These are phyloP conservation scores for Drosophila nasuta DNA, from an alignment of 1,140 invertebrate species.

Conservation along the genomic window DNA sequence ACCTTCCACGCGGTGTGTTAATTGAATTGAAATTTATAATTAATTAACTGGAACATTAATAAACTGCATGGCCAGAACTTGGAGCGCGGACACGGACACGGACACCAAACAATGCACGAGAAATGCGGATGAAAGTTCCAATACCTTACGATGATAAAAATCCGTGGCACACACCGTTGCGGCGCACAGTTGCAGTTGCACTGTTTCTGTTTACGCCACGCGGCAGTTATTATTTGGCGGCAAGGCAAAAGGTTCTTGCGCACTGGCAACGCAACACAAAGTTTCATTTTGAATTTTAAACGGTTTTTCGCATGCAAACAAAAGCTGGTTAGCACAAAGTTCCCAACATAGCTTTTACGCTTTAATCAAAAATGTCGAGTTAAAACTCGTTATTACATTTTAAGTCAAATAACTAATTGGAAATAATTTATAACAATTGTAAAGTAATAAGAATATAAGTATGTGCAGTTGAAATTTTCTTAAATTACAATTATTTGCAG, in stretches of 20 bases:
- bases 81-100: conserved; percentile 19
- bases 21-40: conserved; percentile 41
- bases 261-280: conserved; percentile 35
- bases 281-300: conserved; percentile 24
- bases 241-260: conserved; percentile 61
- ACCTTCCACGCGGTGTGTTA: not conserved
- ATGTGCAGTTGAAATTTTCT: too few relatives aligned
- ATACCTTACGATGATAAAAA: not conserved
- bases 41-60: conserved; percentile 48
- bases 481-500: too few relatives aligned
- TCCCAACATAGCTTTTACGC: not conserved
- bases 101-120: conserved; percentile 27
- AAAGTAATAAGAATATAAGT: too few relatives aligned
- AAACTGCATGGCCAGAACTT: conserved; percentile 36
- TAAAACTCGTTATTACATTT: too few relatives aligned
- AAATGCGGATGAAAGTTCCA: conserved; percentile 42
- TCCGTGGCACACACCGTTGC: conserved; percentile 31
- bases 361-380: not conserved
- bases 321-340: conserved; percentile 23
- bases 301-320: not conserved
- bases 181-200: conserved; percentile 73
- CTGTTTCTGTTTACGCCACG: conserved; percentile 63
- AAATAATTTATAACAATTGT: too few relatives aligned
- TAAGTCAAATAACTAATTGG: too few relatives aligned
- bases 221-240: conserved; percentile 59